A percentile compares a stretch with the other conserved stretches of the same genome.
These are phyloP conservation scores for Anadara kagoshimensis DNA, from an alignment of 1,140 invertebrate species.

Conservation along the genomic window DNA sequence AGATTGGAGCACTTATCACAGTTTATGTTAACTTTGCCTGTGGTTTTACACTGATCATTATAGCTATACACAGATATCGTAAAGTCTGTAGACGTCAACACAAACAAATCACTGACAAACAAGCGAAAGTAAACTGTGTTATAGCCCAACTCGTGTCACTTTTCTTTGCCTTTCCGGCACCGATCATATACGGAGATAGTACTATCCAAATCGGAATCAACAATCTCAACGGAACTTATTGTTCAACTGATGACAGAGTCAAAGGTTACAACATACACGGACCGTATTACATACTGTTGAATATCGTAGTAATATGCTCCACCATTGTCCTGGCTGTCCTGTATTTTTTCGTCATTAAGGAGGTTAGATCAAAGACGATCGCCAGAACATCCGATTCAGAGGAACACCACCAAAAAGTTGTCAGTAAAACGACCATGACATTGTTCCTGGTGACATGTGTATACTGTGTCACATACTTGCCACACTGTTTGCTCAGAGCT, in stretches of 20 bases:
- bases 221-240: slow-evolving; percentile 18
- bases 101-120: slow-evolving; percentile 43
- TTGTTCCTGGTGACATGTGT: too few species aligned
- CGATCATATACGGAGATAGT: slow-evolving; percentile 55
- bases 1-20: slow-evolving; percentile 55
- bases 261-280: slow-evolving; percentile 43
- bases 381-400: slow-evolving; percentile 3
- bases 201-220: slow-evolving; percentile 25
- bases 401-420: slow-evolving; percentile 48
- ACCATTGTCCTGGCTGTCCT: neutral
- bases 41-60: slow-evolving; percentile 52
- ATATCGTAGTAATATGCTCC: slow-evolving; percentile 16
- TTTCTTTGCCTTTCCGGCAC: slow-evolving; percentile 52
- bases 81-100: slow-evolving; percentile 59
- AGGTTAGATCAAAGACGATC: too few species aligned
- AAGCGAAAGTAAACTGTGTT: slow-evolving; percentile 53
- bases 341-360: neutral
- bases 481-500: slow-evolving; percentile 37
- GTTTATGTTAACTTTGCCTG: slow-evolving; percentile 56
- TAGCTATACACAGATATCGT: slow-evolving; percentile 60
- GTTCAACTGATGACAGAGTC: too few species aligned
- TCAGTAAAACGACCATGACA: too few species aligned
- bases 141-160: slow-evolving; percentile 43
- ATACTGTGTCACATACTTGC: slow-evolving; percentile 21
- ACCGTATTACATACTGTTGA: slow-evolving; percentile 14